A percentile compares a stretch with the other conserved stretches of the same genome.
Conservation (phyloP, 2,797 vertebrate genomes). For the Miichthys miiuy region DNA sequence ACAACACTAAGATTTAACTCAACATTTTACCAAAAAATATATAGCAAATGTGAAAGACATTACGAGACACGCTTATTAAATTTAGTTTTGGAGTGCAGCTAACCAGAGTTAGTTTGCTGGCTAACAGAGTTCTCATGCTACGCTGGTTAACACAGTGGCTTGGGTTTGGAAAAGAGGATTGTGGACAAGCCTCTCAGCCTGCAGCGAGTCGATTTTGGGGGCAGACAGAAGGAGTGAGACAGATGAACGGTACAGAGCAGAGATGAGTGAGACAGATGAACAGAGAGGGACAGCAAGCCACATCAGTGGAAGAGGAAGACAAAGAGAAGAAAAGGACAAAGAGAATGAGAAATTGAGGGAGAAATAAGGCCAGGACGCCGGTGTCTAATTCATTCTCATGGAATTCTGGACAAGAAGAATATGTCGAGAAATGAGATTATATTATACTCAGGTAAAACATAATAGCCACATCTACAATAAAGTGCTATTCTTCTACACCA, state of each 20-base stretch:
- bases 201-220: slow-evolving; percentile 58
- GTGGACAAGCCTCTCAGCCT: slow-evolving; percentile 50
- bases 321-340: slow-evolving; percentile 59
- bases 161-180: slow-evolving; percentile 44
- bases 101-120: slow-evolving; percentile 41
- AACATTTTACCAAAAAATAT: not conserved
- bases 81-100: slow-evolving; percentile 27
- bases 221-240: slow-evolving; percentile 68
- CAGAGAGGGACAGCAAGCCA: slow-evolving; percentile 57
- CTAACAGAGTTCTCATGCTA: slow-evolving; percentile 46
- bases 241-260: slow-evolving; percentile 66
- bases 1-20: not conserved
- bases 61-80: slow-evolving; percentile 15
- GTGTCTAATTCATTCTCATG: slow-evolving; percentile 55
- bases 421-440: slow-evolving; percentile 9
- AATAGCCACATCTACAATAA: slow-evolving; percentile 9
- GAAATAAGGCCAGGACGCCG: slow-evolving; percentile 51
- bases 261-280: slow-evolving; percentile 73
- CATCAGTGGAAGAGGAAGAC: slow-evolving; percentile 59
- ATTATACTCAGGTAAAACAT: slow-evolving; percentile 15
- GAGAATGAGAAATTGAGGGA: slow-evolving; percentile 55
- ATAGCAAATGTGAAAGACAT: not conserved
- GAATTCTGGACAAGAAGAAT: slow-evolving; percentile 33
- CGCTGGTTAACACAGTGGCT: slow-evolving; percentile 49
- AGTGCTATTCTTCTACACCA: not conserved